Base-by-base conservation (phyloP, 2,888 invertebrate genomes). In the Synanthedon myopaeformis region DNA sequence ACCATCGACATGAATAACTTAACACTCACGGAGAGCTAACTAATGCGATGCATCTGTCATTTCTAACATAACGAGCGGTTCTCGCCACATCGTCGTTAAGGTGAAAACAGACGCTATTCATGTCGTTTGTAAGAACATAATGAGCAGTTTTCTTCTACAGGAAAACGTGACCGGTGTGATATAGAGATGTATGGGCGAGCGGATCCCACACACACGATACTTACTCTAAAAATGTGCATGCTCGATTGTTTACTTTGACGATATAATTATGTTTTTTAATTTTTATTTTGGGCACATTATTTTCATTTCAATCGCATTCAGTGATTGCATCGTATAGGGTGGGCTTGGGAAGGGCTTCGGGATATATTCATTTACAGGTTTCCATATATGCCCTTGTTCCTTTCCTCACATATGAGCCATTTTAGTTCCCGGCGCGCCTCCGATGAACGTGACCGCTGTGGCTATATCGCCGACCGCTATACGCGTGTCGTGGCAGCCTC, bases 341-440 rank as follows among this genome's bases (percentile, higher is more conserved):
- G 61, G 65, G 63, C 67, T 45, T 45, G 13, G 45, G 14, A 52
- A 50, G 52, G 49, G 54, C 52, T 23, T 61, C 56, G 57, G 63
- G 69, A 57, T 65, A 64, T 59, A 77, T 73, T 81, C 59, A 76
- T 76, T 82, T 80, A 56, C 80, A 82, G 82, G 69, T 69, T n/a
- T 52, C 52, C 51, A 52, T 42, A 51, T 61, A 56, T 57, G 61
- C 54, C 19, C 49, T 41, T 54, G 60, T 59, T 56, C 52, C 52
- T 58, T 52, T 68, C 58, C 68, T 78, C 61, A 78, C 64, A 55
- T 54, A 66, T 76, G 74, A 77, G 81, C 74, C 76, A 81, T 74
- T 80, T 70, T 90, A 98, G 98, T 97, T 90, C 98, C 98, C 76
- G 96, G 96, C 87, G 97, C 96, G 74, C 96, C 98, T 72, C 98